Conservation (phyloP, 2,888 invertebrate genomes). For the Galeopsomyia nigrocyanea region DNA sequence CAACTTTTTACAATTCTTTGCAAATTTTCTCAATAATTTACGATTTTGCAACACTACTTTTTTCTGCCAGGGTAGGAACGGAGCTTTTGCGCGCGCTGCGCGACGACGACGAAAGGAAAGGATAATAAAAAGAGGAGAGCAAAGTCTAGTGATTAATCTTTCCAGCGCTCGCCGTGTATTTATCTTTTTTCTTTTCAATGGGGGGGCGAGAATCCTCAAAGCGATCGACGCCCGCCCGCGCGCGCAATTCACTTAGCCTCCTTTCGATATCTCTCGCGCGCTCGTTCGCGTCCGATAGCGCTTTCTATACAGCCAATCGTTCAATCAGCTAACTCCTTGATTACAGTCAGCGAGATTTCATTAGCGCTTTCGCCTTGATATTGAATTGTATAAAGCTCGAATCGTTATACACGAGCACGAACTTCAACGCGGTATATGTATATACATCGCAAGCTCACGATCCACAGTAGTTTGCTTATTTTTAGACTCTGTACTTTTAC, state of each 20-base stretch:
- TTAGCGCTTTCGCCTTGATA: constrained; percentile 7
- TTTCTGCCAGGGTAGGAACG: too few species aligned
- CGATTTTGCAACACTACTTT: too few species aligned
- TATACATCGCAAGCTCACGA: neutral
- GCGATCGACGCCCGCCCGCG: too few species aligned
- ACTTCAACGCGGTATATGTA: neutral
- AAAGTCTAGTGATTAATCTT: constrained; percentile 25
- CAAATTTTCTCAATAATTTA: too few species aligned
- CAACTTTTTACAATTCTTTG: too few species aligned
- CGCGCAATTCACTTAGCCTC: constrained; percentile 38
- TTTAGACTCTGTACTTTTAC: too few species aligned
- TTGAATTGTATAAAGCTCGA: too few species aligned
- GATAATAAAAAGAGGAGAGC: too few species aligned
- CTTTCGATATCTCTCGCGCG: constrained; percentile 27
- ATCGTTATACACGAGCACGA: neutral
- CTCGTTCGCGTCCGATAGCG: neutral
- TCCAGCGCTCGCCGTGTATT: constrained; percentile 6
- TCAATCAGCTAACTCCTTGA: constrained; percentile 38
- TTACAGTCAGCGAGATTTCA: constrained; percentile 26
- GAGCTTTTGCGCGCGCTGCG: too few species aligned
- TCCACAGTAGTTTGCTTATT: neutral
- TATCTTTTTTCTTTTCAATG: constrained; percentile 29
- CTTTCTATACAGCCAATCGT: constrained; percentile 10
- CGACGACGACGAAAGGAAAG: too few species aligned
- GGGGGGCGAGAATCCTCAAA: constrained; percentile 24